phyloP scores from a whole-genome alignment of 2,888 invertebrate genomes.

The Eupithecia subumbrata region DNA sequence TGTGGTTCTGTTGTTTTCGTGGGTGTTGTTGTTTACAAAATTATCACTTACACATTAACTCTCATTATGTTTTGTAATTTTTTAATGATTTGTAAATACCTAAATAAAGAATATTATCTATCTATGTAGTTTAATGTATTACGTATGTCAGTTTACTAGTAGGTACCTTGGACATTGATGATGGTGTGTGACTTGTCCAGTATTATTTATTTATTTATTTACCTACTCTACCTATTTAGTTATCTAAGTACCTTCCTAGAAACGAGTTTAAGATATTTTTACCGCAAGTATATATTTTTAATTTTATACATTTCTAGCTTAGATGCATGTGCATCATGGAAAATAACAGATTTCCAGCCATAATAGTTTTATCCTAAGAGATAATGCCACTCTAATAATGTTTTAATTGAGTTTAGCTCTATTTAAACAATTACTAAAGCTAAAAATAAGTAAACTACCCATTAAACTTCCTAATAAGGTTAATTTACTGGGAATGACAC shows the following conservation, averaged over 20 bases:
- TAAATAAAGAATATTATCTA: no score
- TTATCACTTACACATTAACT: not conserved
- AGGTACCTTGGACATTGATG: no score
- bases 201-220: not conserved
- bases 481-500: slow-evolving; percentile 40
- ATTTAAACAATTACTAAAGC: not conserved
- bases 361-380: no score
- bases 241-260: not conserved
- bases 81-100: not conserved
- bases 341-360: no score
- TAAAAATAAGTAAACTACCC: not conserved
- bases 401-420: no score
- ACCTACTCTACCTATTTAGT: not conserved
- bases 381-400: no score
- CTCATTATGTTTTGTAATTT: not conserved
- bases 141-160: no score
- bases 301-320: no score
- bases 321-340: no score
- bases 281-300: not conserved
- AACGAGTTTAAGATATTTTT: not conserved
- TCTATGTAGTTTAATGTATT: no score
- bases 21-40: not conserved
- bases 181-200: no score
- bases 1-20: not conserved
- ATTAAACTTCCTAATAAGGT: slow-evolving; percentile 34